phyloP scores from a whole-genome alignment of 2,113 vertebrate species.

The Hemiscyllium ocellatum region DNA sequence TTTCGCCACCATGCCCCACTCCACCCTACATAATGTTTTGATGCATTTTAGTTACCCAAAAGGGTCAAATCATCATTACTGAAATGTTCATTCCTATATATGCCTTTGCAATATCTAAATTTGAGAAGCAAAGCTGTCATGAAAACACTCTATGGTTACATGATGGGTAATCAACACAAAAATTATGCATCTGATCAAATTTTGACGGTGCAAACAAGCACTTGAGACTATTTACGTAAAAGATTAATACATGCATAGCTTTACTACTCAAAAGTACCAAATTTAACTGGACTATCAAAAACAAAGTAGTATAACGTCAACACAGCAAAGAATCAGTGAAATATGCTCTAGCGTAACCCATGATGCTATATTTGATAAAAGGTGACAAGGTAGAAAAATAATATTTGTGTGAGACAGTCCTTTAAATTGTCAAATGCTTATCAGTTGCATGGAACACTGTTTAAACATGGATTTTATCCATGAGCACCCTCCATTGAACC shows the following conservation, averaged over 20 bases:
- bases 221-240: neutral
- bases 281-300: neutral
- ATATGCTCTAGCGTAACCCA: neutral
- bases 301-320: neutral
- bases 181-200: neutral
- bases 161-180: conserved; percentile 18
- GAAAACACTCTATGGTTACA: neutral
- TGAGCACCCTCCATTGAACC: conserved; percentile 58
- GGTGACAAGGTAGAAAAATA: conserved; percentile 26
- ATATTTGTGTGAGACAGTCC: conserved; percentile 20
- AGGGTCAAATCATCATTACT: neutral
- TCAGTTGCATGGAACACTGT: conserved; percentile 47
- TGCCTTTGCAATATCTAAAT: neutral
- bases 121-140: neutral
- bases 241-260: neutral
- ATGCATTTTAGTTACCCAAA: neutral
- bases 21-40: neutral
- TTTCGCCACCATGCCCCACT: neutral
- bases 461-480: conserved; percentile 58
- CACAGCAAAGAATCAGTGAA: neutral
- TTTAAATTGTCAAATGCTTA: conserved; percentile 40
- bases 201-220: neutral
- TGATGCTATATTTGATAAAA: conserved; percentile 30
- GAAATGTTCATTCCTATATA: neutral
- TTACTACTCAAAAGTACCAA: neutral